Evolutionary conservation across 1,140 invertebrate species (phyloP), one percentile per base, ranked within the genome.

Genomic region (Bradysia coprophila): DNA sequence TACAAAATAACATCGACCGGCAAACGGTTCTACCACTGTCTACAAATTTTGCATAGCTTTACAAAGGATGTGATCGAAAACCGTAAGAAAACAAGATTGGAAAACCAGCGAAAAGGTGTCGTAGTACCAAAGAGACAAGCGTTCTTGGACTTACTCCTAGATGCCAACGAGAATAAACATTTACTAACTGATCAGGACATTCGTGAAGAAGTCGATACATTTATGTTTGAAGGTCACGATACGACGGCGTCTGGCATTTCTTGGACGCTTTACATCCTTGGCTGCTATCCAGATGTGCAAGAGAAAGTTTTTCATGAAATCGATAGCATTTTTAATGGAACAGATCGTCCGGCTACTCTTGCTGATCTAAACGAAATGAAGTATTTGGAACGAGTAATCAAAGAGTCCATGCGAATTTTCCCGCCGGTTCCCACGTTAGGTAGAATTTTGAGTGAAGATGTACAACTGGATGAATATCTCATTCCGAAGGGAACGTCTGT

Each of bases 181-280:
- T 56, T 62, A 6, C 57, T 84, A 10, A 59, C 64, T 0, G 69
- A 76, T 46, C 65, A 72, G 38, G 73, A 81, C 50, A 81, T 88
- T 33, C 64, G 77, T 38, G 81, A 87, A 55, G 84, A 88, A 65
- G 81, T 86, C 15, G 81, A 86, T 51, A 88, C 83, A 4, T 18
- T 46, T n/a, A 31, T 33, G 13, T 4, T 41, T 49, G 57, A 76
- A 71, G 81, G 81, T 13, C 82, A 89, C 52, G 86, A 89, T 54
- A 89, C 85, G n/a, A 83, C 81, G 1, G 72, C 78, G 2, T 66
- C 72, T 2, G 77, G 67, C 1, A 63, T 81, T 21, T 67, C 67
- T 32, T 83, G 73, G 68, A 68, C 68, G 4, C 56, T 83, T n/a
- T 78, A 78, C 57, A 49, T 75, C 10, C 51, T 86, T 9, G 80